A percentile compares a stretch with the other conserved stretches of the same genome.
Evolutionary conservation across 92 coral and sea anemone species (phyloP).

Genomic region (Epizoanthus fatuus): DNA sequence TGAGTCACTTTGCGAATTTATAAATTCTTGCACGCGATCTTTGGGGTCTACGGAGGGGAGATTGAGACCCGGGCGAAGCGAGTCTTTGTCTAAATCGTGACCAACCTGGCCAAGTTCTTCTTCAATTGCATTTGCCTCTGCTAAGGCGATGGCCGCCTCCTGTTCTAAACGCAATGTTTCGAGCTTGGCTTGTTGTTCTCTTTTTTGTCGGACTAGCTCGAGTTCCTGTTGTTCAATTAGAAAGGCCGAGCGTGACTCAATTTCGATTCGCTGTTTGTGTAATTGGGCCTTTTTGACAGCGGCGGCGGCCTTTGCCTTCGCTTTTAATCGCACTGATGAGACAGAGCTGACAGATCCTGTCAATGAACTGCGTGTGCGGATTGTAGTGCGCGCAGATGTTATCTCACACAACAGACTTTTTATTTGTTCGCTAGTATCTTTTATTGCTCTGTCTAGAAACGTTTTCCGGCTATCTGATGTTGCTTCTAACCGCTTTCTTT

Average conservation of each 20-base stretch:
- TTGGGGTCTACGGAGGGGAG: background rate
- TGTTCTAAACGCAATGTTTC: slow-evolving; percentile 58
- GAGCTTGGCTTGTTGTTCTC: slow-evolving; percentile 44
- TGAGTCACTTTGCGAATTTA: background rate
- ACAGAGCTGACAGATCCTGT: slow-evolving; percentile 25
- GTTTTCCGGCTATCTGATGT: slow-evolving; percentile 31
- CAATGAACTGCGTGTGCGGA: no score
- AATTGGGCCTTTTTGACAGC: slow-evolving; percentile 61
- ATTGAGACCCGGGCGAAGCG: background rate
- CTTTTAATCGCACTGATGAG: slow-evolving; percentile 34
- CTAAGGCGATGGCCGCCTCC: slow-evolving; percentile 67
- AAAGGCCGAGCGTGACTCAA: slow-evolving; percentile 55
- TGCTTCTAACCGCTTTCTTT: slow-evolving; percentile 28
- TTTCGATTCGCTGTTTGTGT: slow-evolving; percentile 40
- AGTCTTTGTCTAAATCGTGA: background rate
- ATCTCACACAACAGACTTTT: background rate
- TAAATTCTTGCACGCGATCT: slow-evolving; percentile 8
- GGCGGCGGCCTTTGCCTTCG: slow-evolving; percentile 60
- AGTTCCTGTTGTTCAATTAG: slow-evolving; percentile 61
- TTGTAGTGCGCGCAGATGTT: no score
- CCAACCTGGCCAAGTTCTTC: slow-evolving; percentile 38
- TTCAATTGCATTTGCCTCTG: slow-evolving; percentile 53
- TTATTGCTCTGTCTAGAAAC: slow-evolving; percentile 20
- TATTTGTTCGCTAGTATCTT: slow-evolving; percentile 25
- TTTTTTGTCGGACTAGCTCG: slow-evolving; percentile 56